phyloP scores from a whole-genome alignment of 2,888 invertebrate species.

The Xestia xanthographa region DNA sequence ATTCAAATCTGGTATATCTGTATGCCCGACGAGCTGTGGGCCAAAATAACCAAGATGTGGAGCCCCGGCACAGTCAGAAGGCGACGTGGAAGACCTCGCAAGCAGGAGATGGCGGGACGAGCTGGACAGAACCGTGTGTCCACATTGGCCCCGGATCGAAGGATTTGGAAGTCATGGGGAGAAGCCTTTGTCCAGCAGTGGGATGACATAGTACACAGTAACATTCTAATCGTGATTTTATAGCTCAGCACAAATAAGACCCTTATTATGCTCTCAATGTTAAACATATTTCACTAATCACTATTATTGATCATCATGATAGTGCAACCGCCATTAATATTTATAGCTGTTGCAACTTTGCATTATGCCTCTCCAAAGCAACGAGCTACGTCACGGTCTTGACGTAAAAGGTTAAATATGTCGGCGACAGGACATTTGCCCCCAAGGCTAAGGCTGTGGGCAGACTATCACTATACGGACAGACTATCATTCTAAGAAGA shows the following conservation, averaged over 20 bases:
- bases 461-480: slow-evolving; percentile 5
- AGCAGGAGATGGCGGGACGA: too few species aligned
- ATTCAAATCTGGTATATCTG: too few species aligned
- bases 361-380: slow-evolving; percentile 12
- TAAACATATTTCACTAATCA: neutral
- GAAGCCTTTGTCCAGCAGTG: too few species aligned
- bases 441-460: slow-evolving; percentile 45
- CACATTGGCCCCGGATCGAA: too few species aligned
- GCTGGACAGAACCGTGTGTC: too few species aligned
- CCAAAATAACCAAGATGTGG: too few species aligned
- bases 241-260: neutral
- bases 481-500: slow-evolving; percentile 13
- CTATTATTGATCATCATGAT: neutral
- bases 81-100: too few species aligned
- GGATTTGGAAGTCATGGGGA: too few species aligned
- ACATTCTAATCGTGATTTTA: neutral
- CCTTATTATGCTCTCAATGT: neutral
- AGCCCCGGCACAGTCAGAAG: too few species aligned
- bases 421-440: slow-evolving; percentile 39
- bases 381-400: slow-evolving; percentile 38
- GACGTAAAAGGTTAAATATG: slow-evolving; percentile 44
- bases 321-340: slow-evolving; percentile 6
- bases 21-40: too few species aligned
- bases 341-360: slow-evolving; percentile 19
- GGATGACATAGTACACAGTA: too few species aligned